Evolutionary conservation across 1,140 invertebrate species (phyloP), one percentile per base, ranked within the genome.

Genomic region (Halotydeus destructor): DNA sequence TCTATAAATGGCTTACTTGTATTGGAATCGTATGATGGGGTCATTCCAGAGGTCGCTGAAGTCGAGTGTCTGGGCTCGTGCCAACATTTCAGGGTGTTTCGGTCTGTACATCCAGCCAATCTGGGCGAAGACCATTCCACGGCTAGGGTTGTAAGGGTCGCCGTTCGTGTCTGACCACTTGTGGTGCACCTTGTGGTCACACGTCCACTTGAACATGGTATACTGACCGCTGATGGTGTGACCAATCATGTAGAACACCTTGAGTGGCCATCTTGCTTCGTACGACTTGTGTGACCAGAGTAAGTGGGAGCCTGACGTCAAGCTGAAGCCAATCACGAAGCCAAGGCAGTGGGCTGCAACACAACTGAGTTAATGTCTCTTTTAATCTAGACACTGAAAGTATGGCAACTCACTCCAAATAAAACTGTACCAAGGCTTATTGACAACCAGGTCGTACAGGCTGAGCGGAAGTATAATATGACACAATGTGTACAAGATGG

Each of bases 61-160:
- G 23, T 37, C 35, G 5, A 94, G 68, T 39, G 69, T 65, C 52
- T 79, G 75, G 39, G 88, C 88, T 55, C 89, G 89, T 41, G 63
- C 63, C 49, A 71, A 81, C 6, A 96, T 77, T 40, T 86, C 75
- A 0, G 82, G 80, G 58, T 94, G 88, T 61, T 96, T 96, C 45
- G 72, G 57, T 44, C 78, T 76, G 19, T 94, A 57, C 30, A 94
- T 62, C 89, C 89, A 96, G 8, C 89, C 88, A 93, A 54, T 96
- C n/a, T 81, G 78, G 1, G 76, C 69, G 50, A 79, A 81, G 51
- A 76, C 75, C 52, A 81, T 80, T 3, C 77, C 78, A 30, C 76
- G 60, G 28, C 74, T 68, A 0, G 74, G 72, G 60, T 83, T 77
- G 54, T 82, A 76, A 0, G 78, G 78, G 60, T 83, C 78, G 0